Evolutionary conservation across 2,797 vertebrate genomes (phyloP), one percentile per base, ranked within the genome.

Genomic region (Neostethus bicornis): DNA sequence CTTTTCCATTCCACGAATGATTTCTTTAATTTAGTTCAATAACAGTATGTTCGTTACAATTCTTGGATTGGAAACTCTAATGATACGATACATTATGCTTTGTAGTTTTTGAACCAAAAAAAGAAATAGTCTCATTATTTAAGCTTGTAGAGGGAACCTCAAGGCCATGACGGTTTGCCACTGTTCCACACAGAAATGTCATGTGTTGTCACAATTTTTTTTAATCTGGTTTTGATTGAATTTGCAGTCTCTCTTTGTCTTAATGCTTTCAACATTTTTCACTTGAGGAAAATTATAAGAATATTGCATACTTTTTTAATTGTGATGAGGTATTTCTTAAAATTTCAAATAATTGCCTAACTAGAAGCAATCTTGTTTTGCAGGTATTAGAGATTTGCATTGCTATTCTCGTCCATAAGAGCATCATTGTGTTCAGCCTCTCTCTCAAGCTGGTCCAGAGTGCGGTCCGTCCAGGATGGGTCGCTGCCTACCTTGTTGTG

Each of bases 391-490:
- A 95, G 77, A 94, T 96, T 73, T 95, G 93, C 62, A 88, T 94
- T 1, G 95, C 95, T 0, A 94, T 97, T 39, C 82, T 96, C 13
- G 90, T 95, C 66, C 95, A 97, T 81, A 97, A 96, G 80, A 94
- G 91, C 83, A 93, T 96, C 51, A 91, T 97, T 0, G 94, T 94
- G 50, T 97, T 96, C 86, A 95, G 95, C 25, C 85, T 96, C 52
- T 94, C 94, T 0, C 82, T 96, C 76, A 93, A 94, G 79, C 82
- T 97, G 74, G 85, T 95, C 25, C 94, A 93, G 84, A 90, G 86
- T 1, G 86, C 85, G 0, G 82, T 93, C 0, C 58, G 6, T 1
- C 78, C 89, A 0, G 2, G 74, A 0, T 95, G 93, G 94, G 75
- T 94, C 13, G 29, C 61, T 0, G 70, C 91, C 19, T 96, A 94